Conservation (phyloP, 2,113 vertebrate species). For the Donacobius atricapilla region DNA sequence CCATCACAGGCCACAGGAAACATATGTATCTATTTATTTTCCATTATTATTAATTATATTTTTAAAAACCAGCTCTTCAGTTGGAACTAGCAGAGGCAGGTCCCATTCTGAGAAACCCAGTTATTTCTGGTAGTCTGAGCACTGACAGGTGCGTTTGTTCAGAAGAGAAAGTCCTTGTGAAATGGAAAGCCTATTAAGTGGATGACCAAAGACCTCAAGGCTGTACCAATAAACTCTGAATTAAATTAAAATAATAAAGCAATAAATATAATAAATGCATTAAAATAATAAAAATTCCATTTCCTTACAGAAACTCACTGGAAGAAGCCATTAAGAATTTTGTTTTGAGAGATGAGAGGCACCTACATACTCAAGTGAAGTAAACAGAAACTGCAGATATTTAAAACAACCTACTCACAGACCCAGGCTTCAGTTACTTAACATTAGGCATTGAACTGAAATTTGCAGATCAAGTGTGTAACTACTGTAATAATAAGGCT, state of each 20-base stretch:
- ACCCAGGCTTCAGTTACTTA: background rate
- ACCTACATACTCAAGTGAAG: background rate
- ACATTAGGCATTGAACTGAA: background rate
- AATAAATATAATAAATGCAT: background rate
- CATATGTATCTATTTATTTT: conserved; percentile 7
- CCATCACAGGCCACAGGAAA: background rate
- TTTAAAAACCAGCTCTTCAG: background rate
- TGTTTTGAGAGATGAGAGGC: background rate
- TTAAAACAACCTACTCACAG: background rate
- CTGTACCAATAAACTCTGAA: background rate
- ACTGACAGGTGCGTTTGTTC: background rate
- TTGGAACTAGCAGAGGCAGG: background rate
- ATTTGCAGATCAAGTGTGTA: background rate
- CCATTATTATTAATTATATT: background rate
- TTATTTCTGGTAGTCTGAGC: background rate
- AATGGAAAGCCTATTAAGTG: background rate
- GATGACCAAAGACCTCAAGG: background rate
- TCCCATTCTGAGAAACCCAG: background rate
- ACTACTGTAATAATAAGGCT: background rate
- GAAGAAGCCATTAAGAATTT: background rate
- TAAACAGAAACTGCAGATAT: background rate
- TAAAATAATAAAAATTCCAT: background rate
- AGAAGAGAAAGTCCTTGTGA: background rate
- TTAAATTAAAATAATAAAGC: background rate
- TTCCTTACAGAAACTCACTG: background rate